phyloP scores from a whole-genome alignment of 2,113 vertebrate species.

The Bubo blakistoni region DNA sequence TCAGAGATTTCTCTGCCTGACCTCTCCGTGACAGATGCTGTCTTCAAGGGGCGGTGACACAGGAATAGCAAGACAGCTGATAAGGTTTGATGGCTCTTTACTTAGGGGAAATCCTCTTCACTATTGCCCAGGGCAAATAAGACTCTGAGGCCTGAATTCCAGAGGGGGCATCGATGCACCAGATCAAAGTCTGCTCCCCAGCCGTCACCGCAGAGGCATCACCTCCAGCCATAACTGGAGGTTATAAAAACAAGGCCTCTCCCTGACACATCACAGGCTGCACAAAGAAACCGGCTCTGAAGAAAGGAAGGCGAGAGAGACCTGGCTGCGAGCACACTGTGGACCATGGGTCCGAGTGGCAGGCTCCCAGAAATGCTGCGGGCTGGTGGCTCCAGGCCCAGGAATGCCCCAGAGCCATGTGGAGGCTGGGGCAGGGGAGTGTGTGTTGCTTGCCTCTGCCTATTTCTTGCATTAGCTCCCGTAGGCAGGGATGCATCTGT shows the following conservation, averaged over 20 bases:
- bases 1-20: neutral
- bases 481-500: neutral
- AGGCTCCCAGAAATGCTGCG: neutral
- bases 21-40: neutral
- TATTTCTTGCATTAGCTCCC: neutral
- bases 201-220: neutral
- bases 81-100: conserved; percentile 20
- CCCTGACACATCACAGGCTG: conserved; percentile 2
- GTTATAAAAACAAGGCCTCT: conserved; percentile 43
- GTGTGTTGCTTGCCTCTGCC: fast-evolving
- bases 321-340: neutral
- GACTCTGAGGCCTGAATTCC: conserved; percentile 41
- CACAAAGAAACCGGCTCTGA: neutral
- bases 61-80: conserved; percentile 16
- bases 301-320: neutral
- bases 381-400: neutral
- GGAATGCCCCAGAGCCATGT: fast-evolving
- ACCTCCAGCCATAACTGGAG: conserved; percentile 41
- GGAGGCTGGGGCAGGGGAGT: neutral
- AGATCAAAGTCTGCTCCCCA: conserved; percentile 48
- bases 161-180: neutral
- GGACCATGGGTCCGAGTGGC: neutral
- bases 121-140: conserved; percentile 26
- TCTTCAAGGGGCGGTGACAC: neutral
- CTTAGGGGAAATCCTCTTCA: conserved; percentile 6